A percentile compares a stretch with the other conserved stretches of the same genome.
Evolutionary conservation across 2,888 invertebrate species (phyloP).

Genomic region (Deroplatys truncata): DNA sequence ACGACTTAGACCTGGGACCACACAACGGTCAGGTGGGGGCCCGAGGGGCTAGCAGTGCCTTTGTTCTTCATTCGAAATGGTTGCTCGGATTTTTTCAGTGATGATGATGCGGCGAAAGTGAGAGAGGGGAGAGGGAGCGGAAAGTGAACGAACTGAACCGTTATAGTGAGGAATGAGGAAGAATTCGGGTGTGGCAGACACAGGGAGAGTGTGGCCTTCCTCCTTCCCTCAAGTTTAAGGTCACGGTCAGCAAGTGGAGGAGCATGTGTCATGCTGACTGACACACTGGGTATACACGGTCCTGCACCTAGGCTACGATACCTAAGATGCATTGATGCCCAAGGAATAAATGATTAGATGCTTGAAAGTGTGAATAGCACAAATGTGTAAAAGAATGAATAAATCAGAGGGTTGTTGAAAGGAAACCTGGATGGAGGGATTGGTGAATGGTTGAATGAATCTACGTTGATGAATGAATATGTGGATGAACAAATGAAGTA

Average conservation of each 20-base stretch:
- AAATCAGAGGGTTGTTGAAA: too few relatives aligned
- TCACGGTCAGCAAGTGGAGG: slow-evolving; percentile 3
- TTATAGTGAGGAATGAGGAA: slow-evolving; percentile 4
- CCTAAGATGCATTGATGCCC: background rate
- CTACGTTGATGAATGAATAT: too few relatives aligned
- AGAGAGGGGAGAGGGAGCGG: background rate
- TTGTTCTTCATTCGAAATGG: background rate
- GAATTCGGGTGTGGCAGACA: background rate
- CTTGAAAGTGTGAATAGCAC: too few relatives aligned
- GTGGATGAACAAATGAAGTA: too few relatives aligned
- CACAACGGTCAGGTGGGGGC: background rate
- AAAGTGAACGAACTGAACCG: background rate
- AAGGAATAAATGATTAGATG: background rate
- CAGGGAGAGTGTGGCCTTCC: background rate
- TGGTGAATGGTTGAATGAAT: too few relatives aligned
- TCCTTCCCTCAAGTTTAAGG: background rate
- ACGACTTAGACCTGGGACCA: background rate
- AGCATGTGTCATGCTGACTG: background rate
- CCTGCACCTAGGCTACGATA: background rate
- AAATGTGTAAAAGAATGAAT: too few relatives aligned
- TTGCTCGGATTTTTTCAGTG: background rate
- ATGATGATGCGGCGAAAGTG: background rate
- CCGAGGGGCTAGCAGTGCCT: background rate
- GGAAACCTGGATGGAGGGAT: too few relatives aligned
- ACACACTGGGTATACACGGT: background rate